These are phyloP conservation scores for Corythaixoides concolor DNA, from an alignment of 2,113 vertebrate species.

Conservation along the genomic window DNA sequence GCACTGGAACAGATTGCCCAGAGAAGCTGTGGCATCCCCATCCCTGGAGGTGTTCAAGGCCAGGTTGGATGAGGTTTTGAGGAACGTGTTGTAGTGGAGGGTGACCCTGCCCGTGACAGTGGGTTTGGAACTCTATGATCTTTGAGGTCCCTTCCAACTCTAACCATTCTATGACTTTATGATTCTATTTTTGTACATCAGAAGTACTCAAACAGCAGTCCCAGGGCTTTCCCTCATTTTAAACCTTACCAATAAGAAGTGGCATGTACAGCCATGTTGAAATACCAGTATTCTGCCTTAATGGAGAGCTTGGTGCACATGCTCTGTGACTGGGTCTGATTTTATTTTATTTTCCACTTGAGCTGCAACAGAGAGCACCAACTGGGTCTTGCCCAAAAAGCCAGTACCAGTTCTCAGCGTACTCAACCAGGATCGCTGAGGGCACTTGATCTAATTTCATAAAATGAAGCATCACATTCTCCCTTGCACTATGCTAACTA, in stretches of 20 bases:
- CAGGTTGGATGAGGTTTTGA: too few species aligned
- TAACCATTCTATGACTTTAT: too few species aligned
- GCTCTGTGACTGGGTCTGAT: neutral
- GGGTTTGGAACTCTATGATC: too few species aligned
- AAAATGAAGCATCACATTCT: neutral
- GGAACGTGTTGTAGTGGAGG: too few species aligned
- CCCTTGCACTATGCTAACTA: neutral
- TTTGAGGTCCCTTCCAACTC: too few species aligned
- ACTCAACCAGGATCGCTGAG: neutral
- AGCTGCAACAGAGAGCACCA: neutral
- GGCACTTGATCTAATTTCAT: neutral
- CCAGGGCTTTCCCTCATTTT: neutral
- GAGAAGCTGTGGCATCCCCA: too few species aligned
- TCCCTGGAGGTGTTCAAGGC: too few species aligned
- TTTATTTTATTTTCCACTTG: neutral
- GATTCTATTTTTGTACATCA: neutral
- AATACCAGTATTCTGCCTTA: neutral
- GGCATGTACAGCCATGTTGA: rapidly evolving
- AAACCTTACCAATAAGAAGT: neutral
- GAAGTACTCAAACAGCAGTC: neutral
- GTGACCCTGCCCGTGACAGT: too few species aligned
- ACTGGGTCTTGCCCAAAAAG: neutral
- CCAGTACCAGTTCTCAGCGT: neutral
- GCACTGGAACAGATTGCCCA: too few species aligned
- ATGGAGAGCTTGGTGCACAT: neutral